Percentiles rank a stretch among this genome's conserved stretches.
Evolutionary conservation across 1,140 invertebrate genomes (phyloP).

Genomic region (Doryteuthis pealeii): DNA sequence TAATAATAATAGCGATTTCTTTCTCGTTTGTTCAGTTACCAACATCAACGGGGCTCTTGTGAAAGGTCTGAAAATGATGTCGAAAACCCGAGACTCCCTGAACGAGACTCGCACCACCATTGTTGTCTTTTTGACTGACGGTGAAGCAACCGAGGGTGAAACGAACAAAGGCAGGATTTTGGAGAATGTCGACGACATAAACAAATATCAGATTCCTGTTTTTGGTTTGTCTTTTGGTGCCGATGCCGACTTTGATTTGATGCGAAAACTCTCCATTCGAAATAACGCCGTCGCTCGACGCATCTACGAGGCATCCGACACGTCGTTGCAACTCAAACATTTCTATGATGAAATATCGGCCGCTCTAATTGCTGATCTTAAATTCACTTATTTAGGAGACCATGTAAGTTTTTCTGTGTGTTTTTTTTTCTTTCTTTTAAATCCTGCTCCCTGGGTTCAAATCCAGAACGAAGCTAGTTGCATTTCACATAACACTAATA

Average conservation of each 20-base stretch:
- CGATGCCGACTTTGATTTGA: slow-evolving; percentile 69
- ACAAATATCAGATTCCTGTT: slow-evolving; percentile 57
- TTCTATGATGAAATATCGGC: slow-evolving; percentile 75
- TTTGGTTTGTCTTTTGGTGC: slow-evolving; percentile 73
- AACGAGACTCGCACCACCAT: slow-evolving; percentile 58
- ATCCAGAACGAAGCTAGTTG: no score
- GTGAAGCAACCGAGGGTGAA: slow-evolving; percentile 71
- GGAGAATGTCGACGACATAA: slow-evolving; percentile 39
- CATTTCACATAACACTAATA: no score
- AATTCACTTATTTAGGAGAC: slow-evolving; percentile 66
- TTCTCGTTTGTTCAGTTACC: slow-evolving; percentile 54
- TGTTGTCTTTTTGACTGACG: slow-evolving; percentile 76
- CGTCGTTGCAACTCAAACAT: slow-evolving; percentile 69
- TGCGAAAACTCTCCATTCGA: slow-evolving; percentile 69
- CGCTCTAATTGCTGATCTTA: slow-evolving; percentile 70
- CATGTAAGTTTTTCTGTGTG: slow-evolving; percentile 6
- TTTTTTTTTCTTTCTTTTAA: no score
- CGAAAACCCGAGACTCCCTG: slow-evolving; percentile 17
- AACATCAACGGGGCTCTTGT: slow-evolving; percentile 70
- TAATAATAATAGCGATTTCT: no score
- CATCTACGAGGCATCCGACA: slow-evolving; percentile 75
- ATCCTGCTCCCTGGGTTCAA: no score
- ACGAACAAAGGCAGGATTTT: slow-evolving; percentile 65
- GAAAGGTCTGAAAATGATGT: slow-evolving; percentile 63
- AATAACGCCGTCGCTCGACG: slow-evolving; percentile 72